Percentiles rank a stretch among this genome's conserved stretches.
Conservation (phyloP, 1,140 invertebrate species). For the Stegodyphus dumicola region DNA sequence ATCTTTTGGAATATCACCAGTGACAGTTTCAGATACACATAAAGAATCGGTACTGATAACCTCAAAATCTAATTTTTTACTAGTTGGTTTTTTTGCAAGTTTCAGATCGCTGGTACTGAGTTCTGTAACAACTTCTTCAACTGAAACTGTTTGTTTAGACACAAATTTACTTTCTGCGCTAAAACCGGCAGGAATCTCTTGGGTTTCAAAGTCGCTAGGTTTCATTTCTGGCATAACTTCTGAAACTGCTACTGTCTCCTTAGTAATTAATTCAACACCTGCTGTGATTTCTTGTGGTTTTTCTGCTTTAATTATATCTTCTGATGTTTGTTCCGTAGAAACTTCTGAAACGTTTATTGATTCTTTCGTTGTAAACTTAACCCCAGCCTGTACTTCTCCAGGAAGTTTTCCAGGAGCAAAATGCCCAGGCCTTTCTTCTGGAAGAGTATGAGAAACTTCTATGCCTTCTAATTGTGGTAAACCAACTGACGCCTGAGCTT, state of each 20-base stretch:
- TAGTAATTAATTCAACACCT: slow-evolving; percentile 29
- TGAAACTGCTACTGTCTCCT: slow-evolving; percentile 49
- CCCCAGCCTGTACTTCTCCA: slow-evolving; percentile 56
- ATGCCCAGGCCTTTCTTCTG: slow-evolving; percentile 51
- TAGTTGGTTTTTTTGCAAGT: slow-evolving; percentile 29
- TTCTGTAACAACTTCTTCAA: slow-evolving; percentile 60
- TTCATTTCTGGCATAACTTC: slow-evolving; percentile 49
- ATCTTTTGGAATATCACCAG: slow-evolving; percentile 52
- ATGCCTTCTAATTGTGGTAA: slow-evolving; percentile 54
- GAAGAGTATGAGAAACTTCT: slow-evolving; percentile 38
- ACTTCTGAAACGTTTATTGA: slow-evolving; percentile 62
- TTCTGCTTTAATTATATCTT: slow-evolving; percentile 14
- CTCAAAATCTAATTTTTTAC: slow-evolving; percentile 37
- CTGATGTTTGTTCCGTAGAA: slow-evolving; percentile 44
- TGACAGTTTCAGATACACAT: slow-evolving; percentile 50
- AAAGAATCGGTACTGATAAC: slow-evolving; percentile 51
- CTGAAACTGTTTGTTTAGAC: slow-evolving; percentile 48
- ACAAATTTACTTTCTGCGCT: slow-evolving; percentile 31
- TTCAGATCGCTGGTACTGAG: slow-evolving; percentile 50
- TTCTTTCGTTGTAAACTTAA: slow-evolving; percentile 56
- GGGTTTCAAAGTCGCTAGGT: slow-evolving; percentile 46
- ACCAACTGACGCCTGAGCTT: slow-evolving; percentile 23
- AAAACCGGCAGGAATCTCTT: slow-evolving; percentile 62
- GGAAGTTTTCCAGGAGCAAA: slow-evolving; percentile 62
- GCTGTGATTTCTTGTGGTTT: slow-evolving; percentile 48